phyloP scores from a whole-genome alignment of 2,888 invertebrate species.

The Drosophila recens region DNA sequence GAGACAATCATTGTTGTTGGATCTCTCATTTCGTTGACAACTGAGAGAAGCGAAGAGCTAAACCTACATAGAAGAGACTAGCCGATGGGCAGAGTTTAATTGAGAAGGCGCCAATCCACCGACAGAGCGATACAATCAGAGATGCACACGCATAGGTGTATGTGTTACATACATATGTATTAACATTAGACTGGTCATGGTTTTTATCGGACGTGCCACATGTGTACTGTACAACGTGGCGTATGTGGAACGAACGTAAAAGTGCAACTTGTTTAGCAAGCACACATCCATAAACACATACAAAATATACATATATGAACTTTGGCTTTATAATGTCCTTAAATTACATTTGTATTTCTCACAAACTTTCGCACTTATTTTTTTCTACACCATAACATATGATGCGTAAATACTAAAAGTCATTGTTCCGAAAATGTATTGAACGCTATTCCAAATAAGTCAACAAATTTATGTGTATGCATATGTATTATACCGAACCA shows the following conservation, averaged over 20 bases:
- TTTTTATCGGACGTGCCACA: slow-evolving; percentile 32
- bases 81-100: slow-evolving; percentile 22
- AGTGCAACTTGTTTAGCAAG: slow-evolving; percentile 41
- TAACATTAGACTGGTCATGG: slow-evolving; percentile 53
- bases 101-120: slow-evolving; percentile 46
- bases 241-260: slow-evolving; percentile 30
- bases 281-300: slow-evolving; percentile 13
- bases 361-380: slow-evolving; percentile 14
- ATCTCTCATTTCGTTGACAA: slow-evolving; percentile 42
- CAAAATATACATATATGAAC: neutral
- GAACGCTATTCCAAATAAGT: slow-evolving; percentile 35
- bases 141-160: slow-evolving; percentile 3
- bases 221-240: slow-evolving; percentile 38
- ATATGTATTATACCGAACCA: slow-evolving; percentile 27
- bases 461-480: slow-evolving; percentile 14
- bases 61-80: neutral
- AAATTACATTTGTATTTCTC: slow-evolving; percentile 15
- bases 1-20: slow-evolving; percentile 28
- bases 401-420: slow-evolving; percentile 6
- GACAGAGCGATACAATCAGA: slow-evolving; percentile 24
- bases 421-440: slow-evolving; percentile 27
- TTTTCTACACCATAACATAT: slow-evolving; percentile 11
- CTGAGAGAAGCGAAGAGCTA: slow-evolving; percentile 14
- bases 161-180: neutral
- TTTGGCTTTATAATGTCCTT: slow-evolving; percentile 11